Base-by-base conservation (phyloP, 37 sponge, comb jelly and placozoan genomes). In the Ianthella basta region DNA sequence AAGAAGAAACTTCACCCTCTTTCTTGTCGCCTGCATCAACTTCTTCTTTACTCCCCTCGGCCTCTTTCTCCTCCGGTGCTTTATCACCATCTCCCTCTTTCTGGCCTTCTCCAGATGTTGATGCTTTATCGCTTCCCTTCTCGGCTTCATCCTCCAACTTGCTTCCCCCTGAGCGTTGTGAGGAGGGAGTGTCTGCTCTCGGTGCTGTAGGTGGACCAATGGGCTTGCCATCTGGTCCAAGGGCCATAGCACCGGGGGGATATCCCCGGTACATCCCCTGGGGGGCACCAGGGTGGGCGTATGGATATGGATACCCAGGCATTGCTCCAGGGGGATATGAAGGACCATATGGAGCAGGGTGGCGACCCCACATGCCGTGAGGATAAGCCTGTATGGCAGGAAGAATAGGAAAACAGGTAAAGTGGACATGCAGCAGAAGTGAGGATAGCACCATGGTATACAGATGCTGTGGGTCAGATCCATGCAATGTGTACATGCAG, bases 221-320 rank as follows among this genome's bases (percentile, higher is more conserved):
- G 80, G 41, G 23, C 27, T 60, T 66, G 32, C 81, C 39, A 23
- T 87, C 60, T 56, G 50, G 82, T 20, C 75, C 61, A 56, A 55
- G 66, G 1, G 82, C 54, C 81, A 66, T 74, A 59, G 70, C 66
- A 79, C 41, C 70, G 69, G 54, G 55, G 32, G 34, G 57, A 39
- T 54, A 84, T 35, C 73, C 32, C 38, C 39, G 64, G 37, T n/a
- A 18, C 44, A 79, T 79, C 4, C 63, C 60, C 6, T 61, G 65
- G 56, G 86, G 20, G 4, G 24, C 25, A 6, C 29, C 25, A 2
- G 20, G 34, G 44, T 56, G 60, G 3, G 16, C 10, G 37, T 77
- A 41, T 1, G 86, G 86, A 54, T 73, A 67, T 75, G 77, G 79
- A 14, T 27, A 80, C 35, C 25, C 39, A 33, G 65, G 86, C 13